These are phyloP conservation scores for Galerucella nymphaeae DNA, from an alignment of 2,888 invertebrate species.

Conservation along the genomic window DNA sequence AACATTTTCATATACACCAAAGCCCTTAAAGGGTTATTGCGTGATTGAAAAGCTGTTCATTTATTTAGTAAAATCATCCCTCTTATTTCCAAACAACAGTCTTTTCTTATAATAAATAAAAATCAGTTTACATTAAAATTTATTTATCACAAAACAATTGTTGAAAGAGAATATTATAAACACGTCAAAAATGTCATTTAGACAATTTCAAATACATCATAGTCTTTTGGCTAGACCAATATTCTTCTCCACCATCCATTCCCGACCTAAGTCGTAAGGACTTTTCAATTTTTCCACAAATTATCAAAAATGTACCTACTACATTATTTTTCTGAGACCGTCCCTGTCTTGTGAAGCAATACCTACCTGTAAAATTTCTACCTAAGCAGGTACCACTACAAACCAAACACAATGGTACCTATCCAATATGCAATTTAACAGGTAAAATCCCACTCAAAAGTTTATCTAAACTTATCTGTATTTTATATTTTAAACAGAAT, in stretches of 20 bases:
- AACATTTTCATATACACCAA: background rate
- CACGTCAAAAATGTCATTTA: no score
- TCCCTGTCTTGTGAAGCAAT: background rate
- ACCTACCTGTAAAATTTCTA: slow-evolving; percentile 11
- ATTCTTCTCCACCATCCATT: no score
- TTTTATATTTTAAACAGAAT: background rate
- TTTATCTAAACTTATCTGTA: background rate
- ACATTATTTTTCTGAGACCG: background rate
- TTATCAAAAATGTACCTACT: no score
- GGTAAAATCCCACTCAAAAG: background rate
- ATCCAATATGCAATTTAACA: background rate
- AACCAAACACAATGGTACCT: slow-evolving; percentile 7
- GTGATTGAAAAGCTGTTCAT: background rate
- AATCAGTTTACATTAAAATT: no score
- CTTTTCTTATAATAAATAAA: no score
- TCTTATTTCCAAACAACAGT: no score
- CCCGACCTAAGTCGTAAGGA: no score
- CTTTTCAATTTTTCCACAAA: no score
- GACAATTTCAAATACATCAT: no score
- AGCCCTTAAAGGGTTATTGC: background rate
- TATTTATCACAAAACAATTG: no score
- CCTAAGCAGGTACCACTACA: slow-evolving; percentile 12
- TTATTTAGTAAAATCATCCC: background rate
- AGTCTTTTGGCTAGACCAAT: no score
- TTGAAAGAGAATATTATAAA: no score